Conservation (phyloP, 30 jellyfish, hydroid and myxozoan species). For the Sanderia malayensis region DNA sequence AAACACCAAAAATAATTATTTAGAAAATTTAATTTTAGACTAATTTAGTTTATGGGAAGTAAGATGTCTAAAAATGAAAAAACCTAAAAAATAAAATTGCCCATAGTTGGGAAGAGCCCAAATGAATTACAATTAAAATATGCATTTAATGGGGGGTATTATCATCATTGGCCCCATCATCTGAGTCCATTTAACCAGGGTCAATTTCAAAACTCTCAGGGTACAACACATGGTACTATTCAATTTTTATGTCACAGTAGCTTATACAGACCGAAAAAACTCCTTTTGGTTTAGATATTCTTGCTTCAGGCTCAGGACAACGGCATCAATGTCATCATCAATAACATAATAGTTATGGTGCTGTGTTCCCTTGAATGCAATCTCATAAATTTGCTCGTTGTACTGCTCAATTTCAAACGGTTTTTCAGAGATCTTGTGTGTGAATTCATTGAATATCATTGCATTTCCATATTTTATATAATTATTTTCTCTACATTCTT, state of each 20-base stretch:
- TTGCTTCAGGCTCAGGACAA: constrained; percentile 83
- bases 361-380: constrained; percentile 65
- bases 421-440: constrained; percentile 47
- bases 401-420: constrained; percentile 79
- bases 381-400: constrained; percentile 93
- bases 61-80: too few species aligned
- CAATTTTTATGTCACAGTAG: background rate
- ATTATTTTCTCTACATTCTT: constrained; percentile 69
- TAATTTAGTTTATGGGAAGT: too few species aligned
- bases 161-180: too few species aligned
- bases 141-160: too few species aligned
- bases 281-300: constrained; percentile 60
- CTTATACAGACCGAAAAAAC: constrained; percentile 67
- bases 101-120: too few species aligned
- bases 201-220: too few species aligned
- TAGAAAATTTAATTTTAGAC: too few species aligned
- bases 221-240: too few species aligned
- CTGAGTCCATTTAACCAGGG: too few species aligned
- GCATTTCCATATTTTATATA: constrained; percentile 39
- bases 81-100: too few species aligned
- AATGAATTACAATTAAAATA: too few species aligned
- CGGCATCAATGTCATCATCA: constrained; percentile 79
- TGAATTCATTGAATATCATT: constrained; percentile 47
- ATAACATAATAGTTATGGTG: constrained; percentile 74
- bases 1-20: too few species aligned